Conservation (phyloP, 2,888 invertebrate genomes). For the Urechis unicinctus region DNA sequence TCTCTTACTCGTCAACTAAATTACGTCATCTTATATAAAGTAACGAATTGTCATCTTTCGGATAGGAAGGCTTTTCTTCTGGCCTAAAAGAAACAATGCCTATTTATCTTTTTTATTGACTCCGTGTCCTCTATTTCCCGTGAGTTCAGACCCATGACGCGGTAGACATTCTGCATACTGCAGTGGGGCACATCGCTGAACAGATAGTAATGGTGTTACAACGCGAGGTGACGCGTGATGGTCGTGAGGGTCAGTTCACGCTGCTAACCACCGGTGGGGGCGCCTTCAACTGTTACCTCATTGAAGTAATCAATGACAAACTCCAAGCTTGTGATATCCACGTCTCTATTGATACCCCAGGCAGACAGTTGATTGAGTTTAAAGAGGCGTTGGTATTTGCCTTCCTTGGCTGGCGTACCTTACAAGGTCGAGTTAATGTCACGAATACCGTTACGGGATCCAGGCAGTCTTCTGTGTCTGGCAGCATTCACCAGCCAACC, state of each 20-base stretch:
- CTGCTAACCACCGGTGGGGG: constrained; percentile 43
- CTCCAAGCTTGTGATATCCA: constrained; percentile 4
- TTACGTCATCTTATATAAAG: too few species aligned
- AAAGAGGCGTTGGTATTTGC: constrained; percentile 42
- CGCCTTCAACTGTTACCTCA: constrained; percentile 34
- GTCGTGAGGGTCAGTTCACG: neutral
- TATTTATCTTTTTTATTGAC: too few species aligned
- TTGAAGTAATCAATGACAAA: constrained; percentile 20
- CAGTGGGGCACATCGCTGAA: constrained; percentile 33
- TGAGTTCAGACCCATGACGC: constrained; percentile 4
- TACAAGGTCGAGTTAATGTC: constrained; percentile 35
- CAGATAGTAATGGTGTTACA: constrained; percentile 24
- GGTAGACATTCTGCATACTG: constrained; percentile 32
- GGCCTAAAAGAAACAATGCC: neutral
- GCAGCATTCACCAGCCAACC: constrained; percentile 33
- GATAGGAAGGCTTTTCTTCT: too few species aligned
- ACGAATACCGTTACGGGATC: constrained; percentile 33
- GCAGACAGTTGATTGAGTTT: constrained; percentile 33
- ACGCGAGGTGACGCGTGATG: neutral
- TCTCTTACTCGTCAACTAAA: too few species aligned
- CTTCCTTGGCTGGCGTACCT: constrained; percentile 36
- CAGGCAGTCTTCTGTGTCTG: constrained; percentile 28
- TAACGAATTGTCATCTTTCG: too few species aligned
- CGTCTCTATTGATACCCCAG: constrained; percentile 24
- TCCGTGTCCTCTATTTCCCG: neutral